Evolutionary conservation across 2,113 vertebrate species (phyloP), one percentile per base, ranked within the genome.

Genomic region (Asarcornis scutulata): DNA sequence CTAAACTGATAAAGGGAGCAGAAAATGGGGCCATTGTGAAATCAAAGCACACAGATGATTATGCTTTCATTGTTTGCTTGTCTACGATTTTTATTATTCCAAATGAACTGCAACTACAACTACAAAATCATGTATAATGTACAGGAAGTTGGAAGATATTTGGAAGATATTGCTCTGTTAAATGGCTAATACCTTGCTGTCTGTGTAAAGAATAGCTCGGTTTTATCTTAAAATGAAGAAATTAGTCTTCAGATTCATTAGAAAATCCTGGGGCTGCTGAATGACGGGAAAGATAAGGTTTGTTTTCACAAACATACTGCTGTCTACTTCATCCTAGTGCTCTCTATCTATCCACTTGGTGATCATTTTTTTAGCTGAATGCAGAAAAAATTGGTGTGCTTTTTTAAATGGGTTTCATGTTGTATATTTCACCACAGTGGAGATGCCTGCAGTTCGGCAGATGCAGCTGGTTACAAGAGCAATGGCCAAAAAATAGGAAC

Each of bases 401-500:
- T 1, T 89, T 95, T 93, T 87, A 76, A 86, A 93, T 67, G 38
- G 8, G 48, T 55, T 86, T 83, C 89, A 62, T 97, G 40, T 89
- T 96, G 27, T 88, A 44, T 94, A 14, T 96, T 96, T 93, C 88
- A 42, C 68, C 63, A 83, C 87, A 97, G 96, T 82, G 91, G 63
- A 80, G 88, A 95, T 3, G 8, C 56, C 20, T 46, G 83, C 53
- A 42, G 60, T 79, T 96, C 79, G 84, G 96, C 89, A 93, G 91
- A 73, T 76, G 87, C 25, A 63, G 84, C 50, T 82, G 92, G 75
- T 91, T 91, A 46, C 86, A 92, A 62, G 88, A 85, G 25, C 80
- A 64, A 68, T 7, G 82, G 69, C 67, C 36, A 74, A 60, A 67
- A 85, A 77, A 88, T 80, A 48, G 75, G 27, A 97, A 93, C 66